Evolutionary conservation across 2,797 vertebrate genomes (phyloP).

Genomic region (Craterocephalus amniculus): DNA sequence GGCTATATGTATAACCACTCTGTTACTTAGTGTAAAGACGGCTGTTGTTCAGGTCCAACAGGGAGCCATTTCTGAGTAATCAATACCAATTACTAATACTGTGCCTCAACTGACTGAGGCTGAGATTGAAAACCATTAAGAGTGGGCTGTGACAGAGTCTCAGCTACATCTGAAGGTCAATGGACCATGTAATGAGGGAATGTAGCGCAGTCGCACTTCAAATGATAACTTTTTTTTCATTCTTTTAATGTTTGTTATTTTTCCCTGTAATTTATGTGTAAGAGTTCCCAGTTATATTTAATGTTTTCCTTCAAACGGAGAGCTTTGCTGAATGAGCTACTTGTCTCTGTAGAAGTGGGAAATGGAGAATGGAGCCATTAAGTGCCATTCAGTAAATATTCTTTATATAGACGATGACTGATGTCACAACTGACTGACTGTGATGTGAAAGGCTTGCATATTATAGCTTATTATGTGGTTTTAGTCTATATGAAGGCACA

Average conservation of each 20-base stretch:
- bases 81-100: slow-evolving; percentile 9
- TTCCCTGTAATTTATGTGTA: neutral
- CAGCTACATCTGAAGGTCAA: neutral
- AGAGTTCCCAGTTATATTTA: neutral
- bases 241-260: neutral
- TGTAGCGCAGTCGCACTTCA: neutral
- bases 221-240: neutral
- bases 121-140: slow-evolving; percentile 2
- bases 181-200: neutral
- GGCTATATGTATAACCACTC: neutral
- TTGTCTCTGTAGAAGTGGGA: neutral
- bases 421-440: neutral
- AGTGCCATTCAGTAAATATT: neutral
- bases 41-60: neutral
- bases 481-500: neutral
- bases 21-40: slow-evolving; percentile 6
- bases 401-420: neutral
- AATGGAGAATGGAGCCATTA: neutral
- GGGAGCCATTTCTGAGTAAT: slow-evolving; percentile 6
- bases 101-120: neutral
- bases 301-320: neutral
- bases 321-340: neutral
- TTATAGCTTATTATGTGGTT: neutral
- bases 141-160: neutral
- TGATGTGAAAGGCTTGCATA: neutral